These are phyloP conservation scores for Papilio gigon DNA, from an alignment of 2,888 invertebrate genomes.

Conservation along the genomic window DNA sequence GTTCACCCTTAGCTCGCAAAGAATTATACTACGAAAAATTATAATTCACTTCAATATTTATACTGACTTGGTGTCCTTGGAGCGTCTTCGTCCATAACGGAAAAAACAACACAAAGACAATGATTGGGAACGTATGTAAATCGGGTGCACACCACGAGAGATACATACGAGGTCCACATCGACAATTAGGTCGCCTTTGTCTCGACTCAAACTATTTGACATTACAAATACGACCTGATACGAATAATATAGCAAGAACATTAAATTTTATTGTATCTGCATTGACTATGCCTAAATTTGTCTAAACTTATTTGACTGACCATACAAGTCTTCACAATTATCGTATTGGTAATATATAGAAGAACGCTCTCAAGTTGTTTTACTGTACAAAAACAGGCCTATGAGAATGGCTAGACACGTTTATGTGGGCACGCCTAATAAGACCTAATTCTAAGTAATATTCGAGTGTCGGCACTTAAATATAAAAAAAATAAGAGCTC, in stretches of 20 bases:
- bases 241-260: slow-evolving; percentile 52
- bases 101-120: slow-evolving; percentile 67
- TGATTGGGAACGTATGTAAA: slow-evolving; percentile 75
- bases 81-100: slow-evolving; percentile 67
- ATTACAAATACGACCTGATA: slow-evolving; percentile 52
- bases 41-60: slow-evolving; percentile 64
- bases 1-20: slow-evolving; percentile 46
- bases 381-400: too few relatives aligned
- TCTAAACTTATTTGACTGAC: slow-evolving; percentile 10
- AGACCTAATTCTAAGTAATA: too few relatives aligned
- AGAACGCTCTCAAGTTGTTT: not conserved
- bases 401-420: too few relatives aligned
- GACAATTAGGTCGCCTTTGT: slow-evolving; percentile 74
- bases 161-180: slow-evolving; percentile 68
- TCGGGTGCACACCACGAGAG: slow-evolving; percentile 68
- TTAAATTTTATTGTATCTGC: slow-evolving; percentile 54
- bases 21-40: slow-evolving; percentile 31
- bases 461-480: too few relatives aligned
- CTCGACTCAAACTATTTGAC: slow-evolving; percentile 57
- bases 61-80: slow-evolving; percentile 71
- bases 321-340: not conserved
- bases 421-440: too few relatives aligned
- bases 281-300: slow-evolving; percentile 27
- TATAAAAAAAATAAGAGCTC: too few relatives aligned
- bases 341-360: not conserved